Evolutionary conservation across 2,113 vertebrate species (phyloP).

Genomic region (Seriola dumerili): DNA sequence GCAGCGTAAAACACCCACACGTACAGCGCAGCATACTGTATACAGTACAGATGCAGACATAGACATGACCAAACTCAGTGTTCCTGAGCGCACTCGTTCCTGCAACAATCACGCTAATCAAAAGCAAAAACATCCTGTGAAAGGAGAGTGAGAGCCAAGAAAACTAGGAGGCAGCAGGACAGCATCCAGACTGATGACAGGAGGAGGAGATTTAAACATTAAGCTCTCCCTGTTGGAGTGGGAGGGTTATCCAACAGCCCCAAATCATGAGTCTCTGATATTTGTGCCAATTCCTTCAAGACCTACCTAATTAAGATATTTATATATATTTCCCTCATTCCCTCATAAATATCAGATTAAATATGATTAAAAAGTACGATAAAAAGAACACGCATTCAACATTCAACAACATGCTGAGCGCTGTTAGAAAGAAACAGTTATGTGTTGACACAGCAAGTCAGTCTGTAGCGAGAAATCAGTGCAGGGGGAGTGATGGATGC

Average conservation of each 20-base stretch:
- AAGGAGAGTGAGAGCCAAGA: slow-evolving; percentile 31
- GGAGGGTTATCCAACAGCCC: slow-evolving; percentile 9
- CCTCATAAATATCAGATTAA: slow-evolving; percentile 11
- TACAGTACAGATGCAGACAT: background rate
- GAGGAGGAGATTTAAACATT: slow-evolving; percentile 39
- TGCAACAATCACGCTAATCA: slow-evolving; percentile 33
- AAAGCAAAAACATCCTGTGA: slow-evolving; percentile 49
- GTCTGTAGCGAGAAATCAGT: background rate
- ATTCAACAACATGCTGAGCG: background rate
- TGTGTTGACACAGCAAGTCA: slow-evolving; percentile 16
- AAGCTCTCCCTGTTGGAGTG: background rate
- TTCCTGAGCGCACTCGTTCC: slow-evolving; percentile 15
- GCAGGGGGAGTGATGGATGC: slow-evolving; percentile 13
- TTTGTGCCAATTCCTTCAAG: slow-evolving; percentile 6
- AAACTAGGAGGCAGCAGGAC: slow-evolving; percentile 11
- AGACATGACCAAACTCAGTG: slow-evolving; percentile 21
- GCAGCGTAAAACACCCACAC: background rate
- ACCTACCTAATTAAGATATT: slow-evolving; percentile 4
- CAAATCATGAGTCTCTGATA: slow-evolving; percentile 25
- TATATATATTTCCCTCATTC: background rate
- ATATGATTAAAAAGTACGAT: background rate
- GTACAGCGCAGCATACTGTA: background rate
- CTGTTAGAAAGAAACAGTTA: background rate
- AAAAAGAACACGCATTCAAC: background rate
- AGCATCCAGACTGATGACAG: slow-evolving; percentile 36